A percentile compares a stretch with the other conserved stretches of the same genome.
Conservation (phyloP, 2,888 invertebrate genomes). For the Trimorus sp. region DNA sequence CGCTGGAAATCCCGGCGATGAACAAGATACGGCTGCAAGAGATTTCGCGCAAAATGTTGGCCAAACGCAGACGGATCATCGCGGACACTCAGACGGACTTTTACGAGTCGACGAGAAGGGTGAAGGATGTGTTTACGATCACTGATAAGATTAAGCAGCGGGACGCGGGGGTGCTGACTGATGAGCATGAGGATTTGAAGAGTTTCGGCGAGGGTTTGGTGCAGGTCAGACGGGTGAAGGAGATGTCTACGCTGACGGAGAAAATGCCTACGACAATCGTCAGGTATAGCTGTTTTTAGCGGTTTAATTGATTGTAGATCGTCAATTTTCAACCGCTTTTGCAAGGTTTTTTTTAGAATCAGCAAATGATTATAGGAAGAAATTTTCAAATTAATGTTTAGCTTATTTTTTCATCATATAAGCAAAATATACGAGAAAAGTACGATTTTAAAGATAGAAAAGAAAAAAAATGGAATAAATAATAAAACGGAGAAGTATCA, state of each 20-base stretch:
- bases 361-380: too few species aligned
- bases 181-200: slow-evolving; percentile 70
- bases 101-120: slow-evolving; percentile 70
- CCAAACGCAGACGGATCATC: slow-evolving; percentile 75
- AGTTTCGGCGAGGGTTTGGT: slow-evolving; percentile 9
- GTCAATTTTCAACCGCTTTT: too few species aligned
- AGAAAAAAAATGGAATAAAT: too few species aligned
- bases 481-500: too few species aligned
- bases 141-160: slow-evolving; percentile 72
- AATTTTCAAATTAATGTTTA: too few species aligned
- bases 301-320: too few species aligned
- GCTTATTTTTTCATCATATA: too few species aligned
- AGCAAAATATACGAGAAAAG: too few species aligned
- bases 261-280: slow-evolving; percentile 64
- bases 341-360: too few species aligned
- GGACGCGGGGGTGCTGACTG: slow-evolving; percentile 75
- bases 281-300: slow-evolving; percentile 23
- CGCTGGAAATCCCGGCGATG: slow-evolving; percentile 70
- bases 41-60: slow-evolving; percentile 78
- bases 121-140: slow-evolving; percentile 72
- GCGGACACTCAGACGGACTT: slow-evolving; percentile 78
- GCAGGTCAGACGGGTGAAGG: slow-evolving; percentile 72
- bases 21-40: slow-evolving; percentile 77
- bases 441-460: too few species aligned
- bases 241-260: slow-evolving; percentile 76